Evolutionary conservation across 2,113 vertebrate genomes (phyloP), one percentile per base, ranked within the genome.

Genomic region (Macrotis lagotis): DNA sequence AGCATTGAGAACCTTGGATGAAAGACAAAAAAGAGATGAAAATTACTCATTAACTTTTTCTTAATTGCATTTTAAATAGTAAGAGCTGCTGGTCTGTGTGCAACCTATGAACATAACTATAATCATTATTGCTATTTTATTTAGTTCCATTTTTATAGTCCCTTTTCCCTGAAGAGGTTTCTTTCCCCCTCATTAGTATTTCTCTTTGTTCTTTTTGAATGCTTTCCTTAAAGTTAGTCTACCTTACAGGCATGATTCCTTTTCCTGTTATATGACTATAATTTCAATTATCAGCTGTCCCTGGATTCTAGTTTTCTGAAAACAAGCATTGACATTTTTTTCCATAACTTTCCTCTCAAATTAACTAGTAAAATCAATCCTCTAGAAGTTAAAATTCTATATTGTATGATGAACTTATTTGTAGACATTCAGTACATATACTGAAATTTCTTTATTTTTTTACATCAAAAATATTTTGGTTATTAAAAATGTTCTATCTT

Each of bases 31-130:
- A 93, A 52, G 95, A 90, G 94, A 94, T 88, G 10, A 8, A 93
- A 94, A 95, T 92, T 92, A 91, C 37, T 94, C 90, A 91, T 90
- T 96, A 90, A 91, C 93, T 94, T 96, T 96, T 95, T 95, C 19
- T 92, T 94, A 94, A 96, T 95, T 96, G 66, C 37, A 93, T 91
- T 95, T 94, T 94, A 94, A 97, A 88, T 93, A 66, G 48, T 90
- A 92, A 91, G 96, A 47, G 48, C 74, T 92, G 49, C 90, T 37
- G 8, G 0, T 93, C 88, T 94, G 4, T 47, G 25, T 93, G 95
- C 94, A 49, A 91, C 51, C 95, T 95, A 93, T 25, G 83, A 95
- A 51, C 12, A 93, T 48, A 95, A 92, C 6, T 89, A 93, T 48
- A 91, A 90, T 26, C 91, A 50, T 95, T 95, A 93, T 52, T 74